Conservation (phyloP, 2,888 invertebrate genomes). For the Lysandra bellargus region DNA sequence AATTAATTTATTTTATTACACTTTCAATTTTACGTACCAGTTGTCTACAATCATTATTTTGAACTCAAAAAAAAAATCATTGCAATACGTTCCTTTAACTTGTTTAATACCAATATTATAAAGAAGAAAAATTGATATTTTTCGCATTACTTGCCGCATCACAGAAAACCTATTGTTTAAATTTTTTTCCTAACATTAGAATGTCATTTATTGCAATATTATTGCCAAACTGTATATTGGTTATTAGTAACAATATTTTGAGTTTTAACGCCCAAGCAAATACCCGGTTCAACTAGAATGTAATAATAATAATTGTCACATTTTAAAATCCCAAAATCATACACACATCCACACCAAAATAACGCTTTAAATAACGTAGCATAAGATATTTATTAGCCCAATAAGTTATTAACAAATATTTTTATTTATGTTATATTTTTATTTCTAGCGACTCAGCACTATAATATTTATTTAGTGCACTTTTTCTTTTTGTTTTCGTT, state of each 20-base stretch:
- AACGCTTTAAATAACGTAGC: neutral
- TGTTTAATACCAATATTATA: too few relatives aligned
- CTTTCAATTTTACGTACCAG: neutral
- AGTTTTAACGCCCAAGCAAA: too few relatives aligned
- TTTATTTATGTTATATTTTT: constrained; percentile 19
- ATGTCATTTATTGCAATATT: too few relatives aligned
- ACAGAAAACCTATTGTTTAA: too few relatives aligned
- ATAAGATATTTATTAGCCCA: neutral
- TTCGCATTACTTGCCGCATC: too few relatives aligned
- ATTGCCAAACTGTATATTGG: too few relatives aligned
- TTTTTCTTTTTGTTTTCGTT: constrained; percentile 78
- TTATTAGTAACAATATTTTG: too few relatives aligned
- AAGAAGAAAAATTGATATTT: too few relatives aligned
- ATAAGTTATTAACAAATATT: constrained; percentile 1
- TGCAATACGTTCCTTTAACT: too few relatives aligned
- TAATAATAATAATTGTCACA: neutral
- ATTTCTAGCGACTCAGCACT: constrained; percentile 43
- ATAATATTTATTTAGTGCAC: constrained; percentile 79
- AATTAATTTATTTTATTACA: too few relatives aligned
- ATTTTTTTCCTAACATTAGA: too few relatives aligned
- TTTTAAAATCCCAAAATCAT: neutral
- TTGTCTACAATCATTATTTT: neutral
- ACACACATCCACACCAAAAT: neutral
- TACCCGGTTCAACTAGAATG: too few relatives aligned
- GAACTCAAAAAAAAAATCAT: neutral